Evolutionary conservation across 2,797 vertebrate genomes (phyloP).

Genomic region (Crenichthys baileyi): DNA sequence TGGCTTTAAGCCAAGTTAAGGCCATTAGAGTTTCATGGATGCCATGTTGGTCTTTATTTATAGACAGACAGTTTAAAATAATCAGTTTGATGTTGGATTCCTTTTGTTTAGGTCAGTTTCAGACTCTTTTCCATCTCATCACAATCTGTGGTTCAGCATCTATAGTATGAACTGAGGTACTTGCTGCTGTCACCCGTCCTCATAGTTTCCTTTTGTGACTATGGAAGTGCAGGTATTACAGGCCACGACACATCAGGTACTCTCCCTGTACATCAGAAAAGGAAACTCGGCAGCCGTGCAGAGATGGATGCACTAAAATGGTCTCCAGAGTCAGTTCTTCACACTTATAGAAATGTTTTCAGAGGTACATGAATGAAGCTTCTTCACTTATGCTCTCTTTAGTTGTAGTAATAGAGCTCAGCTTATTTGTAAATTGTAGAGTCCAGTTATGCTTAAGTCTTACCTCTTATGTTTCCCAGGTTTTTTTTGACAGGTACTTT

Average conservation of each 20-base stretch:
- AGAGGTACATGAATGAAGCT: constrained; percentile 7
- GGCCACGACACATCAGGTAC: background rate
- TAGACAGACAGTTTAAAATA: background rate
- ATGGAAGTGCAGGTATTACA: background rate
- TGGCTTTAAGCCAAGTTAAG: background rate
- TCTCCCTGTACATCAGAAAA: background rate
- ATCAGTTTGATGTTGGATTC: background rate
- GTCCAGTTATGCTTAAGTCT: constrained; percentile 46
- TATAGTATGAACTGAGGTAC: background rate
- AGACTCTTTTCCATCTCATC: background rate
- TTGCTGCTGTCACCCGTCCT: background rate
- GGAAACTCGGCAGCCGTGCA: background rate
- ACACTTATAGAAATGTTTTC: constrained; percentile 1
- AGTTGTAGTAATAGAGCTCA: background rate
- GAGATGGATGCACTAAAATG: background rate
- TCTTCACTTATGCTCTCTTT: background rate
- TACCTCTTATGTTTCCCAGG: constrained; percentile 59
- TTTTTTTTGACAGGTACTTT: constrained; percentile 51
- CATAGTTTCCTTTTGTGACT: background rate
- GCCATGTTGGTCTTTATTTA: background rate
- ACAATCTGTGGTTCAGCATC: background rate
- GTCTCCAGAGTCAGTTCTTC: background rate
- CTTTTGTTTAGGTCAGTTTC: background rate
- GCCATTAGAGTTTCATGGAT: background rate
- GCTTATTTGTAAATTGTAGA: constrained; percentile 16